phyloP scores from a whole-genome alignment of 2,888 invertebrate species.

The Pyrochroa serraticornis region DNA sequence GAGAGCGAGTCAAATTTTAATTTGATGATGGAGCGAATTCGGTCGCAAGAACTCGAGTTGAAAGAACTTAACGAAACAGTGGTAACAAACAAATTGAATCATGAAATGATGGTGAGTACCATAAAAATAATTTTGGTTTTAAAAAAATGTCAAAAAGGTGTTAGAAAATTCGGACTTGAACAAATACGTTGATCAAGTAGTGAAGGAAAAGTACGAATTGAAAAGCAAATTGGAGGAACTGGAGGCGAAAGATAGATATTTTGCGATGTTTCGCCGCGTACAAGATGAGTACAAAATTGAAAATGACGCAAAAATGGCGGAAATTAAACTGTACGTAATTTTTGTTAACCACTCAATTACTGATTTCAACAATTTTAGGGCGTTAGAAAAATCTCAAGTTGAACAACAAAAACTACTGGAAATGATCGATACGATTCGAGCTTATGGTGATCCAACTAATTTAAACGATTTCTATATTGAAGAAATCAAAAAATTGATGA shows the following conservation, averaged over 20 bases:
- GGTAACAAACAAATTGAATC: conserved; percentile 34
- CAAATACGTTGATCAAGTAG: conserved; percentile 37
- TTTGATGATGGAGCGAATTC: conserved; percentile 32
- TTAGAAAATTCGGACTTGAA: conserved; percentile 41
- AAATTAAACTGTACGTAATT: conserved; percentile 16
- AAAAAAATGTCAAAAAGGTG: conserved; percentile 23
- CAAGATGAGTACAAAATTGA: conserved; percentile 30
- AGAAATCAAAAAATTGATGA: neutral
- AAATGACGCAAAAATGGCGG: conserved; percentile 3
- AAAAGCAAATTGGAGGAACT: conserved; percentile 40
- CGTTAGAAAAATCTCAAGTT: conserved; percentile 29
- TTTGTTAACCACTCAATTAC: neutral
- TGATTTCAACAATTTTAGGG: conserved; percentile 16
- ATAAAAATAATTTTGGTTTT: too few relatives aligned
- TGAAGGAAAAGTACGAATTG: conserved; percentile 40
- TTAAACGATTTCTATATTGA: neutral
- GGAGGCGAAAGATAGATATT: conserved; percentile 41
- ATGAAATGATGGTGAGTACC: conserved; percentile 34
- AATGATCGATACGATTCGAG: neutral
- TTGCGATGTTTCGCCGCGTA: conserved; percentile 37
- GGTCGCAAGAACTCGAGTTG: conserved; percentile 32
- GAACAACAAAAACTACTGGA: neutral
- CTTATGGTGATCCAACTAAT: neutral
- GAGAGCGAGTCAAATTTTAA: conserved; percentile 37
- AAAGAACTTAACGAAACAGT: conserved; percentile 32